These are phyloP conservation scores for Allacma fusca DNA, from an alignment of 2,888 invertebrate species.

Conservation along the genomic window DNA sequence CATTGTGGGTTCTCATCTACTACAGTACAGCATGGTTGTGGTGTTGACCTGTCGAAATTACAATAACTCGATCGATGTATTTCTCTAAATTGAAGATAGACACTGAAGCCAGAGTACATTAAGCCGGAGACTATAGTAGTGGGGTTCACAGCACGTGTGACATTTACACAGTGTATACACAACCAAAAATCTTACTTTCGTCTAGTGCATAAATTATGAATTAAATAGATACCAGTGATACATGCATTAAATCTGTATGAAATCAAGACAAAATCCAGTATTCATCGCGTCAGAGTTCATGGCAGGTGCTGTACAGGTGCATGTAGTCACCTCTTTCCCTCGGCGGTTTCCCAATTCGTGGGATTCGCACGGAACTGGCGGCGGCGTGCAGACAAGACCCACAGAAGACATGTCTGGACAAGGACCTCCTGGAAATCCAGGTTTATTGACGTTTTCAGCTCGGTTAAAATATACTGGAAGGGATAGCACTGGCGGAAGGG, in stretches of 20 bases:
- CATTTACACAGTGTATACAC: too few species aligned
- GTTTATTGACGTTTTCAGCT: background rate
- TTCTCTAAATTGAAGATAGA: too few species aligned
- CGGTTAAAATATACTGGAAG: background rate
- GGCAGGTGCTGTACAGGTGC: conserved; percentile 15
- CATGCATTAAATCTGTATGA: conserved; percentile 25
- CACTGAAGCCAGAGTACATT: too few species aligned
- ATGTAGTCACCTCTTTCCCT: conserved; percentile 14
- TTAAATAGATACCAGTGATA: too few species aligned
- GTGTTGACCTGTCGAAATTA: too few species aligned
- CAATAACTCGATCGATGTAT: too few species aligned
- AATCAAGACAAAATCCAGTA: conserved; percentile 28
- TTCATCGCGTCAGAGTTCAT: conserved; percentile 19
- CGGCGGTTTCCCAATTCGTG: background rate
- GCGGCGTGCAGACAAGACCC: conserved; percentile 7
- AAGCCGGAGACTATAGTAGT: too few species aligned
- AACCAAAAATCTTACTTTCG: too few species aligned
- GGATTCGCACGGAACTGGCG: conserved; percentile 9
- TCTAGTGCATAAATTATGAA: too few species aligned
- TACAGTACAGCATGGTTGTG: too few species aligned
- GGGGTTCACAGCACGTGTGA: too few species aligned
- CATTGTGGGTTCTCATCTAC: too few species aligned
- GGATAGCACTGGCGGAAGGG: conserved; percentile 2
- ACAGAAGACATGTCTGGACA: conserved; percentile 30
- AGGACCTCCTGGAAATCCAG: background rate